Percentiles rank a stretch among this genome's conserved stretches.
Conservation (phyloP, 2,113 vertebrate genomes). For the Zosterops borbonicus region DNA sequence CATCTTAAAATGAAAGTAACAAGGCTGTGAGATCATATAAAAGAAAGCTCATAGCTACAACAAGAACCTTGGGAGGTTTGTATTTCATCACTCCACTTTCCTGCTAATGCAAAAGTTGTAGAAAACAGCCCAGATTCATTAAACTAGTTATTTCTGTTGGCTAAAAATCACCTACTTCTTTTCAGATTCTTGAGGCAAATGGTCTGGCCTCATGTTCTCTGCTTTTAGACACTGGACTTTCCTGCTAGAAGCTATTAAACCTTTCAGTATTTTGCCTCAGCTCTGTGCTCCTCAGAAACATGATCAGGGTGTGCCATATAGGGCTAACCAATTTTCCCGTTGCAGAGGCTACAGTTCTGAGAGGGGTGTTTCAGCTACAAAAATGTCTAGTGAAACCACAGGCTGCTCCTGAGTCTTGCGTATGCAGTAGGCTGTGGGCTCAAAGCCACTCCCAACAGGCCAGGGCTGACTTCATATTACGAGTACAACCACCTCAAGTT, state of each 20-base stretch:
- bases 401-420: background rate
- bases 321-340: conserved; percentile 3
- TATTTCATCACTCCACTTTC: background rate
- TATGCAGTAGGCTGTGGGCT: background rate
- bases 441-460: background rate
- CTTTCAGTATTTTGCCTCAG: background rate
- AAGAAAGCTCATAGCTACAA: background rate
- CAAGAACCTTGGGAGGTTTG: background rate
- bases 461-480: background rate
- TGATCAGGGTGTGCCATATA: background rate
- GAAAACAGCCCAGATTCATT: background rate
- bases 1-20: background rate
- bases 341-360: background rate
- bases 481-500: background rate
- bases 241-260: background rate
- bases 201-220: background rate
- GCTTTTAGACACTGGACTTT: background rate
- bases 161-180: background rate
- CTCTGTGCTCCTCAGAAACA: background rate
- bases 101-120: background rate
- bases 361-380: background rate
- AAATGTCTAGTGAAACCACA: background rate
- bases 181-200: background rate
- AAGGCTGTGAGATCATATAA: background rate
- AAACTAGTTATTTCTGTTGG: background rate